Base-by-base conservation (phyloP, 2,888 invertebrate genomes). In the Brachycybe producta region DNA sequence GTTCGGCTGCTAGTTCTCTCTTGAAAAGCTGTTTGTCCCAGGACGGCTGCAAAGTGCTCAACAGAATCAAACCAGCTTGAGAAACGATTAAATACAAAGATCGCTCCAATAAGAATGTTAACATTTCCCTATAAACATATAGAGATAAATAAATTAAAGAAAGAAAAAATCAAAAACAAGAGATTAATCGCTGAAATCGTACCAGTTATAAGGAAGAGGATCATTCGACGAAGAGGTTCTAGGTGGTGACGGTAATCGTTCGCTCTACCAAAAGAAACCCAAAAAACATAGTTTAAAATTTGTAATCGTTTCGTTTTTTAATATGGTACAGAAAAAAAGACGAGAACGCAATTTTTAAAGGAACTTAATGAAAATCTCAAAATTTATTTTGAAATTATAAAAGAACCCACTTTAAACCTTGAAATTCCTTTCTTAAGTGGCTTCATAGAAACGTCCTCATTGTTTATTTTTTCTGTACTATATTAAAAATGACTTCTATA, bases 21-120 rank as follows among this genome's bases (percentile, higher is more conserved):
- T 66, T 66, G 3, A 68, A 59, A 13, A 67, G 57, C 49, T 67
- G 67, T 51, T 67, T 67, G 24, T 68, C 68, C 51, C 66, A 52
- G 1, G 55, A 46, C 0, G 60, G 55, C 1, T 66, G 59, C 26
- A 54, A 49, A 0, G 65, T 63, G 30, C 65, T 62, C 26, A 62
- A 59, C n/a, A 67, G 58, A 51, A 65, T 64, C n/a, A 64, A 59
- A 49, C 62, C 60, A 1, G 66, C 63, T 56, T 68, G 67, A 0
- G 65, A 65, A 60, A 68, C 61, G 17, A 63, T 57, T 11, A 68
- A 57, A 23, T 62, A 59, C 19, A 67, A 58, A 2, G 63, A 57
- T 38, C 62, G 63, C 59, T 68, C 68, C 59, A 68, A 56, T 3
- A 66, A 61, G 55, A 4, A 66, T 59, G 58, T 67, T 65, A 24